Base-by-base conservation (phyloP, 2,797 vertebrate genomes). In the Hirundo rustica region DNA sequence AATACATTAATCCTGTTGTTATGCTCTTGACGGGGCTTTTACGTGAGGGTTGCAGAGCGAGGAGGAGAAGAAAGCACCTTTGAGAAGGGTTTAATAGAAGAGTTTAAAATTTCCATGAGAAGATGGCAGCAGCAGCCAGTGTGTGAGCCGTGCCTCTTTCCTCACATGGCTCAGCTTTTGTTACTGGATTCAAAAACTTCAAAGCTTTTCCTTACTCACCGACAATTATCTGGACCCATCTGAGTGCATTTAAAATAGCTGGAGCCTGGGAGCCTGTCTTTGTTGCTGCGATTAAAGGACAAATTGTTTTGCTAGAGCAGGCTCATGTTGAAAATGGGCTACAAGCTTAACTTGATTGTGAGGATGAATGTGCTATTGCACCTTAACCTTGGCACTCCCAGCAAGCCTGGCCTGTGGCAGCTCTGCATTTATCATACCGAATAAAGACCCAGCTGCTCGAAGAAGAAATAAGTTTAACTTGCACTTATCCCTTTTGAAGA, bases 91-190 rank as follows among this genome's bases (percentile, higher is more conserved):
- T 82, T 78, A 47, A 45, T 16, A 12, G 51, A 25, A 13, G 32
- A 45, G 10, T 18, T 48, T 42, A 6, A 38, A 16, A 40, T 84
- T 58, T 26, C 36, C 0, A 0, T 10, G 74, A 48, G 64, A 60
- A 48, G 60, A 3, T 17, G 30, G 65, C 60, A 54, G 75, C 50
- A 61, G 76, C 80, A 48, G 54, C 32, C 11, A 2, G 8, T 14
- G 4, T 29, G 53, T 3, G 11, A 81, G 70, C 42, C 0, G 0
- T 10, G 16, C 32, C 12, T 64, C 53, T 22, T 53, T 50, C 27
- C 53, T 81, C 3, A 0, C 23, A 11, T 44, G 21, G 9, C 51
- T 85, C 77, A 54, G 51, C 38, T 5, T 72, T 57, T 54, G 25
- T 71, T 23, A 16, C 40, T 32, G 5, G 10, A 23, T 54, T 68